These are phyloP conservation scores for Chelmon rostratus DNA, from an alignment of 2,797 vertebrate species.

Conservation along the genomic window DNA sequence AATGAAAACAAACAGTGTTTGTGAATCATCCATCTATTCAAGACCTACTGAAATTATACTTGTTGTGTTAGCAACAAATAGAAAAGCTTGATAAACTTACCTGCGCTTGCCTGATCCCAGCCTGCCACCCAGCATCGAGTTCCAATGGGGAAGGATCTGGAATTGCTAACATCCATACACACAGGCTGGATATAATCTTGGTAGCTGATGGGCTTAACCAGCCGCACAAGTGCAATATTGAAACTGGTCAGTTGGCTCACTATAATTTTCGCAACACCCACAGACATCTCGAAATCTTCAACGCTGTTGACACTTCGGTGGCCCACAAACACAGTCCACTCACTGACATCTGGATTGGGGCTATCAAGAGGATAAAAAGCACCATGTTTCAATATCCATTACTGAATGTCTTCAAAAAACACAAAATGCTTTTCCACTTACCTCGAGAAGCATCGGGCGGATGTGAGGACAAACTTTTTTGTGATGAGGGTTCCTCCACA, in stretches of 20 bases:
- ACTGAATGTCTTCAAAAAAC: background rate
- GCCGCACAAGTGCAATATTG: constrained; percentile 65
- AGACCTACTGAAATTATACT: background rate
- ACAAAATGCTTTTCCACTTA: constrained; percentile 22
- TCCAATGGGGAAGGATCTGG: constrained; percentile 54
- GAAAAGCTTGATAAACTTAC: constrained; percentile 22
- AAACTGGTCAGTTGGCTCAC: constrained; percentile 37
- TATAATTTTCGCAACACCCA: constrained; percentile 38
- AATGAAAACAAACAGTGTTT: constrained; percentile 1
- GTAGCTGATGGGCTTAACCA: constrained; percentile 38
- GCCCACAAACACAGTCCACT: constrained; percentile 72
- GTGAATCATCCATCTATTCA: background rate
- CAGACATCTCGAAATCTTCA: constrained; percentile 47
- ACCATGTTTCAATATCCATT: background rate
- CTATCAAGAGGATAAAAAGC: constrained; percentile 24
- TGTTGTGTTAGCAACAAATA: background rate
- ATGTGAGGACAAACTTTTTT: constrained; percentile 60
- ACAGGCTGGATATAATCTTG: constrained; percentile 63
- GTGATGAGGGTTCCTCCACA: constrained; percentile 70
- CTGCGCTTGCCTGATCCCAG: constrained; percentile 44
- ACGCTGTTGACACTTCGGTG: constrained; percentile 13
- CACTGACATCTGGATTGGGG: constrained; percentile 36
- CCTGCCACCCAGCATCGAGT: constrained; percentile 72
- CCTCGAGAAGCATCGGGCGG: constrained; percentile 61
- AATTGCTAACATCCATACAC: constrained; percentile 56